Evolutionary conservation across 2,888 invertebrate species (phyloP), one percentile per base, ranked within the genome.

Genomic region (Agrochola macilenta): DNA sequence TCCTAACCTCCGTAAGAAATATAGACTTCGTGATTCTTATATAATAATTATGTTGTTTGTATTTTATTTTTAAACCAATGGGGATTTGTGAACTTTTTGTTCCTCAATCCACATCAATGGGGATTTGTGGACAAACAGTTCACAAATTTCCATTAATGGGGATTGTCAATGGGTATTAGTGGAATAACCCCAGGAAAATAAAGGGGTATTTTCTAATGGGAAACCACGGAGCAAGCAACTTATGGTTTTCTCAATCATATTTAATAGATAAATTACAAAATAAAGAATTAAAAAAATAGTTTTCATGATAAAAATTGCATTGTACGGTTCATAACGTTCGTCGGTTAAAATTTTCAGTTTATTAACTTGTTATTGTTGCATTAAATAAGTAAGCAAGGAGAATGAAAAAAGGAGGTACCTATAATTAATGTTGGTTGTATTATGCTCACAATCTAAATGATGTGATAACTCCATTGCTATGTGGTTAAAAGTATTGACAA

Each of bases 401-500:
- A 9, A 52, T 23, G 23, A 68, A 35, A 30, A 9, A 14, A 5
- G 23, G 2, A 68, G 23, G 23, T 54, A 57, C 5, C 57, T 46
- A 11, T 68, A 35, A 30, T 64, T 43, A 5, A 43, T 43, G 39
- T 64, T 64, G 17, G n/a, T 64, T 39, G 17, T 9, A 64, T 39
- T 43, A 26, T 65, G n/a, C 20, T 39, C 64, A 57, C 7, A 12
- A 63, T 23, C 2, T 30, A 61, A 61, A 30, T 30, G 57, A 57
- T 61, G 20, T 11, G 9, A 61, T 23, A 49, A 43, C 5, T 2
- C 9, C 5, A 17, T 26, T 52, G 14, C 11, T 12, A 9, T 43
- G 17, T 43, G n/a, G 1, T 17, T 68, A 61, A 54, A 49, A 78
- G 54, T 60, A 46, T 26, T 14, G 14, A 74, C 66, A 52, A 46